Base-by-base conservation (phyloP, 2,888 invertebrate species). In the Drosophila recens region DNA sequence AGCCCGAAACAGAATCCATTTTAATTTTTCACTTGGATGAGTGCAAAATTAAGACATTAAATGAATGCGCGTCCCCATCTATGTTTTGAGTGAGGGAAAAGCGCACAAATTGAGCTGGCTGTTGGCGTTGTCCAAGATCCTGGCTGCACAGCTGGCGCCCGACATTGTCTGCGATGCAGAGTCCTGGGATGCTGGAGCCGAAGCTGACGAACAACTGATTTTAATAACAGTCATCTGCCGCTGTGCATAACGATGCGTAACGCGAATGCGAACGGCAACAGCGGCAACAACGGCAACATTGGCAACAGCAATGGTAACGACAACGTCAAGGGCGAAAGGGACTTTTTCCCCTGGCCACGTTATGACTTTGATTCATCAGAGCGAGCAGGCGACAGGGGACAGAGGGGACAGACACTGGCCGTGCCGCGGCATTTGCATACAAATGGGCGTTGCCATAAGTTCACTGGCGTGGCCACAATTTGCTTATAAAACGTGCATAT, bases 1-100 rank as follows among this genome's bases (percentile, higher is more conserved):
- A 74, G 30, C 62, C 51, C 53, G 59, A 76, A 75, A 74, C 56
- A 67, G 74, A 69, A 85, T 84, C 78, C 86, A 90, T 91, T 92
- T 91, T 91, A 92, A 92, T 92, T 92, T 92, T 92, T 90, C 92
- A 92, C 91, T 91, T 83, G 92, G 91, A 88, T 91, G 92, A 91
- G 90, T 92, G 89, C 90, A 84, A 89, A 91, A 92, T 92, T 91
- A 92, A 92, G 90, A 91, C 92, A 90, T 92, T 92, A 91, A 91
- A 82, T 83, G 83, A 83, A 80, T 87, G 85, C 87, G 85, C 80
- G 58, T 48, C 17, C 46, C 58, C 58, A 58, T 36, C 57, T 51
- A 61, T 52, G n/a, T n/a, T n/a, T n/a, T n/a, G 57, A 36, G 30
- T 43, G 57, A 15, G 30, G n/a, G 9, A 3, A 33, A 36, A 36